These are phyloP conservation scores for Diarsia dahlii DNA, from an alignment of 2,888 invertebrate species.

Conservation along the genomic window DNA sequence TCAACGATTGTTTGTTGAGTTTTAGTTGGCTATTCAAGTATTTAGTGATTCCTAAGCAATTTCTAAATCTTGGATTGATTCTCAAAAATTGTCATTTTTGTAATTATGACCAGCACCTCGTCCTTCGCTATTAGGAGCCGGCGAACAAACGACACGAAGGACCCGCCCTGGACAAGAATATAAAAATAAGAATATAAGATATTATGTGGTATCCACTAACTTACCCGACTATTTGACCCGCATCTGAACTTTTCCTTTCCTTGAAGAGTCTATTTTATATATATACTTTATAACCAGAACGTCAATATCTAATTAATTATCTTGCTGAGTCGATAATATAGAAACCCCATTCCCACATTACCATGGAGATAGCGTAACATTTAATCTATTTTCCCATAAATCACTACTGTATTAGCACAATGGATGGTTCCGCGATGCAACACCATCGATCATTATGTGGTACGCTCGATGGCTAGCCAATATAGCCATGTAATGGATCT, in stretches of 20 bases:
- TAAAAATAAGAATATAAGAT: not conserved
- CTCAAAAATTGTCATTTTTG: not conserved
- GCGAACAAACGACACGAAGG: not conserved
- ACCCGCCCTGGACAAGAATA: not conserved
- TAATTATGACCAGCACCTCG: not conserved
- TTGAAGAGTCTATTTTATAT: not conserved
- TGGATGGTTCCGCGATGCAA: conserved; percentile 58
- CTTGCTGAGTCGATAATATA: conserved; percentile 3
- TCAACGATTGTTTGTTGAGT: too few relatives aligned
- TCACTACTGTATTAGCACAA: conserved; percentile 61
- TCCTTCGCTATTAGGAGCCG: not conserved
- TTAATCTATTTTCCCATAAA: conserved; percentile 67
- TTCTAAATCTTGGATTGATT: not conserved
- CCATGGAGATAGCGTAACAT: conserved; percentile 42
- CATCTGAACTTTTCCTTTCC: too few relatives aligned
- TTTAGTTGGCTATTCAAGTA: not conserved
- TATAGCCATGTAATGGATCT: conserved; percentile 53
- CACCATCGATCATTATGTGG: conserved; percentile 54
- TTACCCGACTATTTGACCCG: not conserved
- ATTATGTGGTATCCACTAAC: not conserved
- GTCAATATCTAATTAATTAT: conserved; percentile 37
- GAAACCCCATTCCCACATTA: conserved; percentile 52
- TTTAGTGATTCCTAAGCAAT: not conserved
- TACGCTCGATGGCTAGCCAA: conserved; percentile 35
- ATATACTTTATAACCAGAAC: conserved; percentile 10